phyloP scores from a whole-genome alignment of 2,113 vertebrate genomes.

The Dolichotis patagonum region DNA sequence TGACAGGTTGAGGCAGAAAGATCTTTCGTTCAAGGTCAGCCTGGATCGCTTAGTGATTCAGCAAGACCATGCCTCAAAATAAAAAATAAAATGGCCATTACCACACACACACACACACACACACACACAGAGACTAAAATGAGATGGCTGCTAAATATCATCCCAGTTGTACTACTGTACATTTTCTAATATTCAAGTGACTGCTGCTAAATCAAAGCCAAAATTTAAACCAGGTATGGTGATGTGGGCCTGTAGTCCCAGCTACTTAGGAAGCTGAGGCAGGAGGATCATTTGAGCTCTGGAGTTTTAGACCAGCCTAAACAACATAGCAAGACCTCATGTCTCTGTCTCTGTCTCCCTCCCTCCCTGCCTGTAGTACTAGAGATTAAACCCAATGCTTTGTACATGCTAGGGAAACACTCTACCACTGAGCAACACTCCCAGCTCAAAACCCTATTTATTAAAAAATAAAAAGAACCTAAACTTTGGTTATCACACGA shows the following conservation, averaged over 20 bases:
- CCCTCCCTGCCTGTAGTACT: neutral
- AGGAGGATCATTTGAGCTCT: neutral
- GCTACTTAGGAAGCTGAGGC: neutral
- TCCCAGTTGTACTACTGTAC: neutral
- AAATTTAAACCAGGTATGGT: neutral
- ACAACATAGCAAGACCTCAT: neutral
- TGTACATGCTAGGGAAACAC: neutral
- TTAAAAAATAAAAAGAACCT: neutral
- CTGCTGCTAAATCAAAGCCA: neutral
- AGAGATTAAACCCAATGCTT: neutral
- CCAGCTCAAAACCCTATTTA: neutral
- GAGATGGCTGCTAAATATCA: neutral
- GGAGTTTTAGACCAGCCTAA: neutral
- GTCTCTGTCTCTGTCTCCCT: neutral
- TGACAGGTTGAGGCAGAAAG: neutral
- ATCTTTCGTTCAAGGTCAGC: neutral
- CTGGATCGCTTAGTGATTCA: neutral
- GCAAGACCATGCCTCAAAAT: neutral
- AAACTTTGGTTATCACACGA: neutral
- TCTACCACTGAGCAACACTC: neutral
- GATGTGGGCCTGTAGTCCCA: neutral
- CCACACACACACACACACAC: neutral
- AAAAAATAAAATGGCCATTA: neutral
- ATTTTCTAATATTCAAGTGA: slow-evolving; percentile 1
- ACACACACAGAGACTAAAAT: neutral